Evolutionary conservation across 1,140 invertebrate species (phyloP).

Genomic region (Cotesia typhae): DNA sequence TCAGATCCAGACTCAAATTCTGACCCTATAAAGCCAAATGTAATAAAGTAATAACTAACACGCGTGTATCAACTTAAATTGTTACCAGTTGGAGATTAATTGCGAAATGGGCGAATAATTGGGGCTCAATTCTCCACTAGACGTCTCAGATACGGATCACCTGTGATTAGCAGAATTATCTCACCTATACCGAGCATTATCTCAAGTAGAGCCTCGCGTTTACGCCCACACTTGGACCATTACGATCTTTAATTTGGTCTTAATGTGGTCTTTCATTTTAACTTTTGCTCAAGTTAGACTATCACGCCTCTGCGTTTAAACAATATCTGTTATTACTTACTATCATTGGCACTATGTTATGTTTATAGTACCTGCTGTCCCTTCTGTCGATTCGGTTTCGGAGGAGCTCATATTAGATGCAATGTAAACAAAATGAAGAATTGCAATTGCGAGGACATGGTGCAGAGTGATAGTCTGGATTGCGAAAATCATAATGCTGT

Average conservation of each 20-base stretch:
- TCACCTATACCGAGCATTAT: conserved; percentile 12
- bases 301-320: neutral
- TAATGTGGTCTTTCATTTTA: conserved; percentile 9
- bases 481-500: conserved; percentile 5
- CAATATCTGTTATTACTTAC: conserved; percentile 1
- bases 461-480: conserved; percentile 15
- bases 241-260: conserved; percentile 6
- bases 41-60: conserved; percentile 25
- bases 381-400: too few species aligned
- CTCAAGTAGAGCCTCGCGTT: conserved; percentile 11
- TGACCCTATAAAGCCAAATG: conserved; percentile 26
- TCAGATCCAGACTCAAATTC: conserved; percentile 17
- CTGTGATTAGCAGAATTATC: conserved; percentile 33
- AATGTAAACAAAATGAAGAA: neutral
- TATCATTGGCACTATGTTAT: neutral
- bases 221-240: conserved; percentile 16
- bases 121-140: neutral
- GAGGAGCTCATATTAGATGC: neutral
- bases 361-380: neutral
- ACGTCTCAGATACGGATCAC: conserved; percentile 2
- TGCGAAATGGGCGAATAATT: conserved; percentile 32
- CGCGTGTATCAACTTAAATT: conserved; percentile 3
- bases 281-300: neutral
- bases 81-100: conserved; percentile 25
- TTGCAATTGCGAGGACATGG: conserved; percentile 2